Conservation (phyloP, 2,888 invertebrate species). For the Lasioglossum leucozonium region DNA sequence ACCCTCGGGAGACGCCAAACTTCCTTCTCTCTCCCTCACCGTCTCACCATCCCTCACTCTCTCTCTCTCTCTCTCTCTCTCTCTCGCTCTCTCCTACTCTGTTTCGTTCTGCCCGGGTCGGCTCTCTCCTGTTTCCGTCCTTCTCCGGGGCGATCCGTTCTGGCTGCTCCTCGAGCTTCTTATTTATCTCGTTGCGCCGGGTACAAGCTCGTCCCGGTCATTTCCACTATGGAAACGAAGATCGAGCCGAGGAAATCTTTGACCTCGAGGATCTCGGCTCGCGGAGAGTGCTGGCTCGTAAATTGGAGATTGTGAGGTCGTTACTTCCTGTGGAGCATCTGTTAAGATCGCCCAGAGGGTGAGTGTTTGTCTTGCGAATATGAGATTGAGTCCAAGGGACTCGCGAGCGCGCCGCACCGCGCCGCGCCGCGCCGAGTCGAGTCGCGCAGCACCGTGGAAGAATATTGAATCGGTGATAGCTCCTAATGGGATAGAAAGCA, state of each 20-base stretch:
- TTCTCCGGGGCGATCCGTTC: slow-evolving; percentile 9
- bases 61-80: neutral
- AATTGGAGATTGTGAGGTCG: slow-evolving; percentile 68
- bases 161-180: slow-evolving; percentile 51
- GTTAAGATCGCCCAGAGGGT: slow-evolving; percentile 55
- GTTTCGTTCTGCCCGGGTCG: slow-evolving; percentile 35
- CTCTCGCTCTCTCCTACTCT: slow-evolving; percentile 52
- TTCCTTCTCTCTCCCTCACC: slow-evolving; percentile 37
- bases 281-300: slow-evolving; percentile 57
- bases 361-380: slow-evolving; percentile 61
- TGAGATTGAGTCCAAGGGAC: slow-evolving; percentile 49
- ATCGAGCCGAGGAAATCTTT: slow-evolving; percentile 59
- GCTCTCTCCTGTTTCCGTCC: slow-evolving; percentile 15
- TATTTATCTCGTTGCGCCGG: slow-evolving; percentile 75
- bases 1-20: slow-evolving; percentile 16
- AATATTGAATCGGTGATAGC: slow-evolving; percentile 60
- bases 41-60: slow-evolving; percentile 6
- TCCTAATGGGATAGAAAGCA: slow-evolving; percentile 54
- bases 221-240: slow-evolving; percentile 68
- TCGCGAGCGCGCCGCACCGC: slow-evolving; percentile 3
- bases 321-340: slow-evolving; percentile 59
- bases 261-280: slow-evolving; percentile 43
- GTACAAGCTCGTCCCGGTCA: slow-evolving; percentile 68
- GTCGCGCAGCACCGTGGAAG: neutral
- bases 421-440: slow-evolving; percentile 17